Percentiles rank a stretch among this genome's conserved stretches.
Evolutionary conservation across 2,797 vertebrate species (phyloP).

Genomic region (Allobates femoralis): DNA sequence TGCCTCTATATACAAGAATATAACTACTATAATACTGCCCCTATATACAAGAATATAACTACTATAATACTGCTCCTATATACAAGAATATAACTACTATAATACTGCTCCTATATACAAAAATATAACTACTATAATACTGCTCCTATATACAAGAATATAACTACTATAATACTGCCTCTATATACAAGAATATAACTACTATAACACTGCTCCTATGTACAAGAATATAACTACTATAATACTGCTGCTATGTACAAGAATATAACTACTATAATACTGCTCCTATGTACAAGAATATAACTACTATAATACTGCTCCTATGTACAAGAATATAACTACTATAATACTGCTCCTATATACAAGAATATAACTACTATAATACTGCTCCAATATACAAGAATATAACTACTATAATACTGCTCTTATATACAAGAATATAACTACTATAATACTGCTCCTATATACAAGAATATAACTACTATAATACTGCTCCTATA

Average conservation of each 20-base stretch:
- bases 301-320: slow-evolving; percentile 8
- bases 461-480: slow-evolving; percentile 8
- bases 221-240: neutral
- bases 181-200: slow-evolving; percentile 16
- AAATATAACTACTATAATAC: slow-evolving; percentile 16
- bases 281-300: neutral
- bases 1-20: no score
- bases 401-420: neutral
- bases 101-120: neutral
- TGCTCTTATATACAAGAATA: neutral
- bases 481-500: neutral
- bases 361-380: slow-evolving; percentile 20
- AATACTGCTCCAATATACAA: slow-evolving; percentile 15
- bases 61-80: neutral
- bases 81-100: neutral
- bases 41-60: neutral
- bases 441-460: neutral
- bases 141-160: slow-evolving; percentile 4
- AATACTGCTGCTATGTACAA: no score
- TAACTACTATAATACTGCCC: neutral
- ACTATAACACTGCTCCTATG: slow-evolving; percentile 8
- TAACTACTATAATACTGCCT: slow-evolving; percentile 12
- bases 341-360: slow-evolving; percentile 5
- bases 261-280: slow-evolving; percentile 1
- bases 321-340: slow-evolving; percentile 9